phyloP scores from a whole-genome alignment of 2,888 invertebrate genomes.

The Mactromeris polynyma region DNA sequence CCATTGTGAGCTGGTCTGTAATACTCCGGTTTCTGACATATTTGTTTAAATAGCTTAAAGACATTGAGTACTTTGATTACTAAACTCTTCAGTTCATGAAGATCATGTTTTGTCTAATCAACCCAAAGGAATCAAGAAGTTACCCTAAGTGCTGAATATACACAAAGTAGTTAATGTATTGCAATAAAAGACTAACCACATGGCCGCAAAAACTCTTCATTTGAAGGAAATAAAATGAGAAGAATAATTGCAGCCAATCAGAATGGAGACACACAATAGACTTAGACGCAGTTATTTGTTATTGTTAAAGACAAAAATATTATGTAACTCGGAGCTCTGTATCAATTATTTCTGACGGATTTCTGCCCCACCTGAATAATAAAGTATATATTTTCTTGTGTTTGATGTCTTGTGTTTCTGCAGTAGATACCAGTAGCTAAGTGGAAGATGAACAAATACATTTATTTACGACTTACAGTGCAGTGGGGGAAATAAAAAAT shows the following conservation, averaged over 20 bases:
- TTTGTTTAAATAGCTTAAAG: not conserved
- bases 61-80: not conserved
- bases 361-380: slow-evolving; percentile 16
- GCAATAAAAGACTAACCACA: slow-evolving; percentile 16
- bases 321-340: not conserved
- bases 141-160: not conserved
- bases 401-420: not conserved
- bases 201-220: not conserved
- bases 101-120: slow-evolving; percentile 21
- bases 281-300: not conserved
- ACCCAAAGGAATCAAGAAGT: not conserved
- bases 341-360: not conserved
- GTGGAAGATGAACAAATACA: not conserved
- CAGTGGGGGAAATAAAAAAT: not conserved
- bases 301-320: not conserved
- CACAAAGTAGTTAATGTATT: not conserved
- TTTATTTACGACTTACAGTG: not conserved
- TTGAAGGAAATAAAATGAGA: not conserved
- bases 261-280: not conserved
- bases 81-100: not conserved
- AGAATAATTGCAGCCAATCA: not conserved
- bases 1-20: not conserved
- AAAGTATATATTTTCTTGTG: slow-evolving; percentile 1
- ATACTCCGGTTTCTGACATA: not conserved
- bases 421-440: not conserved